Percentiles rank a stretch among this genome's conserved stretches.
Evolutionary conservation across 30 jellyfish, hydroid and myxozoan species (phyloP).

Genomic region (Rhopilema esculentum): DNA sequence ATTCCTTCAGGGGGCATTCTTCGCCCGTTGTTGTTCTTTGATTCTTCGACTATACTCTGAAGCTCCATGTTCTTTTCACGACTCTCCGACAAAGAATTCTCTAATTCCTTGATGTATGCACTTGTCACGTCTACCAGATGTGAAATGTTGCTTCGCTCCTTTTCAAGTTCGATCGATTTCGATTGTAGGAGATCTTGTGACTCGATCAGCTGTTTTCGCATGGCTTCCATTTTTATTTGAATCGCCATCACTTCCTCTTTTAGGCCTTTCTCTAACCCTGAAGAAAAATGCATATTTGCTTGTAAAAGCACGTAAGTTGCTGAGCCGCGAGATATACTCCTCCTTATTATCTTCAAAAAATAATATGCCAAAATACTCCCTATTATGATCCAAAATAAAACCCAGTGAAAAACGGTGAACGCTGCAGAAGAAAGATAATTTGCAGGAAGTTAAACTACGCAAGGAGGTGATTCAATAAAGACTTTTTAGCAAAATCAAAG

Average conservation of each 20-base stretch:
- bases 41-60: constrained; percentile 67
- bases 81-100: constrained; percentile 82
- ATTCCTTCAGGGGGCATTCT: constrained; percentile 97
- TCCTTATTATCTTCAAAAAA: background rate
- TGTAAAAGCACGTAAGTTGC: background rate
- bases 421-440: background rate
- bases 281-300: background rate
- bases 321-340: background rate
- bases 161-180: constrained; percentile 89
- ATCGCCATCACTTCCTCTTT: constrained; percentile 18
- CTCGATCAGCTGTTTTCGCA: constrained; percentile 79
- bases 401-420: background rate
- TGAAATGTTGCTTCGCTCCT: constrained; percentile 86
- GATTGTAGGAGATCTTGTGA: constrained; percentile 78
- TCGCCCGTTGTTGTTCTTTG: constrained; percentile 45
- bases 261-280: constrained; percentile 59
- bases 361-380: background rate
- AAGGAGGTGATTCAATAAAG: too few relatives aligned
- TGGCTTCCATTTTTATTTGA: constrained; percentile 60
- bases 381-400: background rate
- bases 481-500: too few relatives aligned
- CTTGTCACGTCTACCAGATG: constrained; percentile 98
- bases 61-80: constrained; percentile 83
- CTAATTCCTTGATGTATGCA: constrained; percentile 91
- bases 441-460: background rate